Evolutionary conservation across 2,888 invertebrate species (phyloP).

Genomic region (Alsophila aescularia): DNA sequence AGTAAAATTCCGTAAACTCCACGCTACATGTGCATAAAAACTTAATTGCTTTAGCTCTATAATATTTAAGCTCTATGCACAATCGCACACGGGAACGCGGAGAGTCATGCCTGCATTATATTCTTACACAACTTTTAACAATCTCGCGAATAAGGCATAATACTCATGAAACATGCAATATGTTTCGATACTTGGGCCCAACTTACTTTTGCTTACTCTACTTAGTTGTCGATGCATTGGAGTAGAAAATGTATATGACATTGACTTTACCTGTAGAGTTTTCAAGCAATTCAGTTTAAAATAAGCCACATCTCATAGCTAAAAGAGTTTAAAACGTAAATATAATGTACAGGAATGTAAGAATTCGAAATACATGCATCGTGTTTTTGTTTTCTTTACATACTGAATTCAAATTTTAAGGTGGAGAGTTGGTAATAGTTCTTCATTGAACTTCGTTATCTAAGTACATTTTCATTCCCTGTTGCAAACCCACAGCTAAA

Average conservation of each 20-base stretch:
- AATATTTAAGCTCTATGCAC: conserved; percentile 4
- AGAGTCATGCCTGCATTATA: conserved; percentile 44
- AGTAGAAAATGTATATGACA: conserved; percentile 1
- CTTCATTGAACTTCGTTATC: no score
- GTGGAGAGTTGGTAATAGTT: no score
- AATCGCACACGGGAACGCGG: conserved; percentile 32
- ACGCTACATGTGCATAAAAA: no score
- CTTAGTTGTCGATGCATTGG: neutral
- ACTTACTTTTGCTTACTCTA: neutral
- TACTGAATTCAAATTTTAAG: no score
- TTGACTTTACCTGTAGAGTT: neutral
- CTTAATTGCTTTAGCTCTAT: no score
- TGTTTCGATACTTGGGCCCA: conserved; percentile 30
- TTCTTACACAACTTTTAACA: conserved; percentile 57
- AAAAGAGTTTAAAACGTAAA: no score
- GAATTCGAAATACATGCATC: no score
- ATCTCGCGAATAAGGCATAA: conserved; percentile 46
- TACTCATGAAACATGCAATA: conserved; percentile 40
- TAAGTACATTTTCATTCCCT: no score
- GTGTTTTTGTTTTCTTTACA: no score
- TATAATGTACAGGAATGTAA: no score
- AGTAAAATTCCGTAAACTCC: neutral
- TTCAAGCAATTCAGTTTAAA: neutral
- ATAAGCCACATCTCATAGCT: no score
- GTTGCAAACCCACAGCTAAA: no score